These are phyloP conservation scores for Oreotrochilus melanogaster DNA, from an alignment of 2,113 vertebrate genomes.

Conservation along the genomic window DNA sequence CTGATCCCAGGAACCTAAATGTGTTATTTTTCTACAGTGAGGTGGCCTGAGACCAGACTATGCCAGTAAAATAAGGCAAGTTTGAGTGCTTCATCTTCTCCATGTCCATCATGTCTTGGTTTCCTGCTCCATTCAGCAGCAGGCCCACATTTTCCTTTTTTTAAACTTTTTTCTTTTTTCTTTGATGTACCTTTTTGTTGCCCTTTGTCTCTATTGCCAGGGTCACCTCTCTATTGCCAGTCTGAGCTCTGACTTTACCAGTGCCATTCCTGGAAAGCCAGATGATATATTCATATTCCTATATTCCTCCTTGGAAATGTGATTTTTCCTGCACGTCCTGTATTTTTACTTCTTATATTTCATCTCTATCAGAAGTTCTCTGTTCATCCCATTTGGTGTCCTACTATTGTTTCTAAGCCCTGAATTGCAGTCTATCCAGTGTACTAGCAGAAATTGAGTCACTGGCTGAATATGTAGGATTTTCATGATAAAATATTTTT, in stretches of 20 bases:
- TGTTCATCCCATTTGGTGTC: neutral
- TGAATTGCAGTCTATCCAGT: neutral
- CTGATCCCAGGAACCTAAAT: neutral
- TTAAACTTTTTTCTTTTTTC: neutral
- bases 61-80: neutral
- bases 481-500: neutral
- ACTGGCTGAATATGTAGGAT: neutral
- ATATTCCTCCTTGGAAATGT: neutral
- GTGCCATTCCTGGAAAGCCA: neutral
- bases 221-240: neutral
- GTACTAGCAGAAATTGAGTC: neutral
- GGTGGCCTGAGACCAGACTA: neutral
- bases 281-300: neutral
- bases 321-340: neutral
- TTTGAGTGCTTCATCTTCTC: neutral
- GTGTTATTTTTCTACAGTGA: neutral
- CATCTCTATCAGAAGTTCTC: neutral
- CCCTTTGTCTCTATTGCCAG: neutral
- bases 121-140: neutral
- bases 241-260: neutral
- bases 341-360: neutral
- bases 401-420: neutral
- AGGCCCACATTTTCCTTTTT: neutral
- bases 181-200: neutral
- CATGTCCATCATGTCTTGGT: neutral